Evolutionary conservation across 2,113 vertebrate species (phyloP).

Genomic region (Oryzias curvinotus): DNA sequence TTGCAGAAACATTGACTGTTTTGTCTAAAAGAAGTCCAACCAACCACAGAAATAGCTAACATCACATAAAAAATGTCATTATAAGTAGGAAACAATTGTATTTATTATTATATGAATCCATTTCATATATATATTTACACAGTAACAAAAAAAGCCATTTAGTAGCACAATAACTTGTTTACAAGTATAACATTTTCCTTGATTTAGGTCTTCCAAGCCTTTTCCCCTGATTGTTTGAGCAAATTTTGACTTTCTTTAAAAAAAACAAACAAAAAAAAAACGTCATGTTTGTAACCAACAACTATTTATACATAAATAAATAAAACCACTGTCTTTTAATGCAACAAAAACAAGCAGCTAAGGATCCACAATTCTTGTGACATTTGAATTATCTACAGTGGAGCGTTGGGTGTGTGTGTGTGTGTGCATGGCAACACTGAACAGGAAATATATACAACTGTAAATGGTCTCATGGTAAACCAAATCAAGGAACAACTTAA

Average conservation of each 20-base stretch:
- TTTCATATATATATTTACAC: conserved; percentile 72
- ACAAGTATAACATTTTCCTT: conserved; percentile 55
- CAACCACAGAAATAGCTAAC: not conserved
- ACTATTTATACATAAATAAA: conserved; percentile 67
- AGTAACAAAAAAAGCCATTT: conserved; percentile 76
- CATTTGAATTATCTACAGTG: conserved; percentile 49
- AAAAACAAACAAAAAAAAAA: not conserved
- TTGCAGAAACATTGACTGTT: conserved; percentile 17
- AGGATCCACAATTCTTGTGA: conserved; percentile 32
- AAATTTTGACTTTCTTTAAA: conserved; percentile 59
- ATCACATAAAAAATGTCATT: conserved; percentile 17
- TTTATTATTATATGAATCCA: conserved; percentile 81
- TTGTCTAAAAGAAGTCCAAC: not conserved
- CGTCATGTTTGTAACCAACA: conserved; percentile 16
- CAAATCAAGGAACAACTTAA: conserved; percentile 44
- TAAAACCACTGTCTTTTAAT: conserved; percentile 53
- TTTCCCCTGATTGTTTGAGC: conserved; percentile 69
- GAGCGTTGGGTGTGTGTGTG: conserved; percentile 29
- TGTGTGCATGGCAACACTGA: conserved; percentile 42
- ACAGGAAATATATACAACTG: conserved; percentile 21
- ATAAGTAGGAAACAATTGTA: conserved; percentile 82
- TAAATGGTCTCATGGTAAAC: conserved; percentile 54
- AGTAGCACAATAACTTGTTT: conserved; percentile 70
- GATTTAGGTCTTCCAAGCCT: conserved; percentile 44
- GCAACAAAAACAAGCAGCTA: conserved; percentile 42